Conservation (phyloP, 2,888 invertebrate genomes). For the Spisula subtruncata region DNA sequence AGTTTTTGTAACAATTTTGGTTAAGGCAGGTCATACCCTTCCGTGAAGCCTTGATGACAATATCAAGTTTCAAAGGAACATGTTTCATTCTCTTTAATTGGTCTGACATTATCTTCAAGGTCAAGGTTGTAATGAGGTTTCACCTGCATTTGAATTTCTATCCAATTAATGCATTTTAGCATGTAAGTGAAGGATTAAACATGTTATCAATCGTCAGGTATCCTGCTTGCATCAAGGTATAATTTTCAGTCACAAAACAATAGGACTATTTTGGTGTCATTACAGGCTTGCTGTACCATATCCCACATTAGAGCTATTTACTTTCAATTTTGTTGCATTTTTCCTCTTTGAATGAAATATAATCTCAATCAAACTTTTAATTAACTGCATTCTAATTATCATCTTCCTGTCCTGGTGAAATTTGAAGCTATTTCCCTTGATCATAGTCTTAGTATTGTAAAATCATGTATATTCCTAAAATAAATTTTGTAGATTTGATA, state of each 20-base stretch:
- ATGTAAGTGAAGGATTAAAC: background rate
- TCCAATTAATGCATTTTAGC: too few species aligned
- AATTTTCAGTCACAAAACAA: background rate
- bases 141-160: too few species aligned
- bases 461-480: too few species aligned
- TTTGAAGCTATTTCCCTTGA: background rate
- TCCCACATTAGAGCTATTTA: conserved; percentile 6
- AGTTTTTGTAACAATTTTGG: too few species aligned
- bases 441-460: background rate
- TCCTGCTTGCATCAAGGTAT: background rate
- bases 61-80: too few species aligned
- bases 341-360: background rate
- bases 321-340: background rate
- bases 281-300: background rate
- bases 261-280: background rate
- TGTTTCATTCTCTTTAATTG: too few species aligned
- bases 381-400: background rate
- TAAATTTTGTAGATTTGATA: too few species aligned
- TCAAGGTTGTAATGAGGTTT: too few species aligned
- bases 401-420: background rate
- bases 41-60: too few species aligned
- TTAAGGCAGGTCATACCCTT: too few species aligned
- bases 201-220: background rate
- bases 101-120: too few species aligned
- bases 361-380: background rate